phyloP scores from a whole-genome alignment of 2,888 invertebrate species.

The Sinopyrophorus schimmeli region DNA sequence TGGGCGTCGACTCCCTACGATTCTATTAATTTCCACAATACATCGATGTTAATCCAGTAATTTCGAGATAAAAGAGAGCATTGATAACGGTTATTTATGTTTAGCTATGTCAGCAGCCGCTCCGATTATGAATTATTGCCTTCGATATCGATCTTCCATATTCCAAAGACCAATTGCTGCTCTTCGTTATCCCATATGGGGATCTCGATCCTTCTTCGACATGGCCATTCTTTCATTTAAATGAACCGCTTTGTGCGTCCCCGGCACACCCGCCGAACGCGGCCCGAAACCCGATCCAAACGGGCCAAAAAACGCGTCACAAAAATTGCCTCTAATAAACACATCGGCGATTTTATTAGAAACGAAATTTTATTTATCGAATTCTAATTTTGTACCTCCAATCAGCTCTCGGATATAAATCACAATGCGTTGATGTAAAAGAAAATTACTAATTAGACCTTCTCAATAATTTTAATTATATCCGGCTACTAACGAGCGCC shows the following conservation, averaged over 20 bases:
- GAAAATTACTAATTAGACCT: slow-evolving; percentile 21
- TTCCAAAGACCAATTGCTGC: slow-evolving; percentile 22
- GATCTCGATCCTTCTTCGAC: slow-evolving; percentile 12
- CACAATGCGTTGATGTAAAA: slow-evolving; percentile 14
- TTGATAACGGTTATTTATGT: slow-evolving; percentile 45
- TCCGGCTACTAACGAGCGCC: slow-evolving; percentile 32
- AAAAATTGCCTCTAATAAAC: neutral
- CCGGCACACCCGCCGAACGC: neutral
- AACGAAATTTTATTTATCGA: slow-evolving; percentile 3
- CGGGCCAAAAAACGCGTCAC: no score
- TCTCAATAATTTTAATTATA: slow-evolving; percentile 14
- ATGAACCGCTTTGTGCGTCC: neutral
- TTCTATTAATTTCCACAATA: slow-evolving; percentile 42
- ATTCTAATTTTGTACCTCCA: slow-evolving; percentile 9
- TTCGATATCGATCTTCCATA: slow-evolving; percentile 36
- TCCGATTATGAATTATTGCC: slow-evolving; percentile 41
- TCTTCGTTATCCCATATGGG: slow-evolving; percentile 16
- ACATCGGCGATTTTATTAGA: neutral
- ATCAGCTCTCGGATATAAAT: slow-evolving; percentile 17
- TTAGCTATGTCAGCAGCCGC: slow-evolving; percentile 42
- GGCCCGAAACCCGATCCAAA: neutral
- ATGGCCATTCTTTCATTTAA: neutral
- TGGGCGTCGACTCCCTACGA: slow-evolving; percentile 33
- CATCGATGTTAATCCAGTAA: slow-evolving; percentile 39
- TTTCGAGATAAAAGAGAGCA: slow-evolving; percentile 41